Evolutionary conservation across 2,113 vertebrate species (phyloP).

Genomic region (Mobula hypostoma): DNA sequence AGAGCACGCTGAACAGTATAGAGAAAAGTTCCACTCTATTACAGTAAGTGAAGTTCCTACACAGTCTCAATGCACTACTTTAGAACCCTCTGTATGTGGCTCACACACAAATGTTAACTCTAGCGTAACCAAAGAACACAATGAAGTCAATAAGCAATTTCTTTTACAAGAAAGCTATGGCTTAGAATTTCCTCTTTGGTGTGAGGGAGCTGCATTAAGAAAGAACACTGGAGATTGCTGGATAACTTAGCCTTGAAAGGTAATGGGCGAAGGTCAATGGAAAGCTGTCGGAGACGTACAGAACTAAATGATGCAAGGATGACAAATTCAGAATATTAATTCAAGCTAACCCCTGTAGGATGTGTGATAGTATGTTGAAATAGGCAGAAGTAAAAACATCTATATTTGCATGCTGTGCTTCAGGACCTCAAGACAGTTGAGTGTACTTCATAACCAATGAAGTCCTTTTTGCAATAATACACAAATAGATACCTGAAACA

Average conservation of each 20-base stretch:
- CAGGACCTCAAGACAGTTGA: not conserved
- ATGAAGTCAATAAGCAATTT: not conserved
- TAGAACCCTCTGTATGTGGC: not conserved
- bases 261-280: not conserved
- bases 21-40: not conserved
- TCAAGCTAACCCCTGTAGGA: not conserved
- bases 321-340: not conserved
- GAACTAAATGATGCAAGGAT: not conserved
- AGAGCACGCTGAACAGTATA: not conserved
- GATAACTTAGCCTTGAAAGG: not conserved
- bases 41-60: not conserved
- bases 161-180: not conserved
- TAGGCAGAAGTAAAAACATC: not conserved
- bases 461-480: not conserved
- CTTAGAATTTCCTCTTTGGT: not conserved
- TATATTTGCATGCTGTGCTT: not conserved
- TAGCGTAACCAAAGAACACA: not conserved
- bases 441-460: not conserved
- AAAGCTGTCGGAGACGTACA: not conserved
- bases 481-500: not conserved
- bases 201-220: not conserved
- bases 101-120: not conserved
- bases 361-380: not conserved
- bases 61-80: not conserved
- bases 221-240: not conserved